Evolutionary conservation across 2,888 invertebrate species (phyloP).

Genomic region (Eupithecia tripunctaria): DNA sequence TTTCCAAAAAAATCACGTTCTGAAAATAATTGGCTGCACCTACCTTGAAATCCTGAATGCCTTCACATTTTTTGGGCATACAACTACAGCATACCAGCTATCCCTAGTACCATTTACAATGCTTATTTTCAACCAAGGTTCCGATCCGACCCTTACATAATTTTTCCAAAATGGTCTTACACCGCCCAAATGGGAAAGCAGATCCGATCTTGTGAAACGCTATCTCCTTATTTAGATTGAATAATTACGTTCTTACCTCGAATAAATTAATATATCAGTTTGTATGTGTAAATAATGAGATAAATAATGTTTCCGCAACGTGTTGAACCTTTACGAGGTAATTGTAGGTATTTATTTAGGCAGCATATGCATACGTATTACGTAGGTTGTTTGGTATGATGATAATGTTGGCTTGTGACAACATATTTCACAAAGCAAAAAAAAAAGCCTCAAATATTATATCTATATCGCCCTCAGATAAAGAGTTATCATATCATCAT

Average conservation of each 20-base stretch:
- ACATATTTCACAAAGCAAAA: too few relatives aligned
- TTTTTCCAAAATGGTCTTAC: constrained; percentile 36
- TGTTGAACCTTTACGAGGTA: background rate
- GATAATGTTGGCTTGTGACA: too few relatives aligned
- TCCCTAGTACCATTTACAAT: constrained; percentile 19
- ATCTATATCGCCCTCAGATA: too few relatives aligned
- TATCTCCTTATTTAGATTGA: constrained; percentile 42
- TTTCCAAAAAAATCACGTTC: background rate
- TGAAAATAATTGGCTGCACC: background rate
- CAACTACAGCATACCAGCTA: constrained; percentile 16
- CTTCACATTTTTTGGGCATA: constrained; percentile 8
- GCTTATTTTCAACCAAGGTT: constrained; percentile 15
- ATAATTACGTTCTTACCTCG: constrained; percentile 33
- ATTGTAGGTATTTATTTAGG: background rate
- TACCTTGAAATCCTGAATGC: constrained; percentile 17
- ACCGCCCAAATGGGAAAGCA: constrained; percentile 40
- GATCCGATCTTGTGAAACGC: constrained; percentile 41
- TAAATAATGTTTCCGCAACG: constrained; percentile 5
- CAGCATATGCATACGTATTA: background rate
- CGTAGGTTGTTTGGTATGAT: background rate
- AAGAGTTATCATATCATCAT: too few relatives aligned
- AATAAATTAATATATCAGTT: constrained; percentile 49
- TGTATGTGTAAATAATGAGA: constrained; percentile 13
- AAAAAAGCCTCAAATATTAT: too few relatives aligned
- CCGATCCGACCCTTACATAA: constrained; percentile 37